Percentiles rank a stretch among this genome's conserved stretches.
Evolutionary conservation across 2,888 invertebrate genomes (phyloP).

Genomic region (Andrena hattorfiana): DNA sequence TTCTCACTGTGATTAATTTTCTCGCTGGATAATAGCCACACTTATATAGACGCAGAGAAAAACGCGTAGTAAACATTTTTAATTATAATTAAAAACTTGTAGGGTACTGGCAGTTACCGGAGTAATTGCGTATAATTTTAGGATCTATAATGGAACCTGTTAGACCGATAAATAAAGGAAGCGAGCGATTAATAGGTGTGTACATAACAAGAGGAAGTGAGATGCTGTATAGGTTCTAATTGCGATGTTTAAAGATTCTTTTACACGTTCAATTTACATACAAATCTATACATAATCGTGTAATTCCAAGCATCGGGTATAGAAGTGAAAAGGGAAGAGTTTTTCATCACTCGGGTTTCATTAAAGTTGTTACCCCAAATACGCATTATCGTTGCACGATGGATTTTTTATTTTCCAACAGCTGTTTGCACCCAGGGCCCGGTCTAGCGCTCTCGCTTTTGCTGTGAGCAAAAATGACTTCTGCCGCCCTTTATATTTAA

Average conservation of each 20-base stretch:
- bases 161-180: background rate
- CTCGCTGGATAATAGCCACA: background rate
- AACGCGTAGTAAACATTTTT: background rate
- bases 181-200: background rate
- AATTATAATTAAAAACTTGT: background rate
- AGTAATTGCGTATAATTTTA: conserved; percentile 15
- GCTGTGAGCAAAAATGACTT: too few relatives aligned
- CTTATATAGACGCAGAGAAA: background rate
- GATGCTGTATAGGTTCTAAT: conserved; percentile 24
- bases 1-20: too few relatives aligned
- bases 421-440: too few relatives aligned
- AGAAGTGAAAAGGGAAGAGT: background rate
- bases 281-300: background rate
- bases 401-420: background rate
- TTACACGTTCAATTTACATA: background rate
- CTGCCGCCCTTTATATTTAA: too few relatives aligned
- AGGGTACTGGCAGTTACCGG: background rate
- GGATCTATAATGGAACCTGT: background rate
- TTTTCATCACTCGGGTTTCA: background rate
- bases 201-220: conserved; percentile 3
- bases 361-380: too few relatives aligned
- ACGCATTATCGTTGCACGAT: background rate
- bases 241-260: conserved; percentile 14
- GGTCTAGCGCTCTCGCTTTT: too few relatives aligned
- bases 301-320: too few relatives aligned